Base-by-base conservation (phyloP, 1,140 invertebrate species). In the Drosophila erecta region DNA sequence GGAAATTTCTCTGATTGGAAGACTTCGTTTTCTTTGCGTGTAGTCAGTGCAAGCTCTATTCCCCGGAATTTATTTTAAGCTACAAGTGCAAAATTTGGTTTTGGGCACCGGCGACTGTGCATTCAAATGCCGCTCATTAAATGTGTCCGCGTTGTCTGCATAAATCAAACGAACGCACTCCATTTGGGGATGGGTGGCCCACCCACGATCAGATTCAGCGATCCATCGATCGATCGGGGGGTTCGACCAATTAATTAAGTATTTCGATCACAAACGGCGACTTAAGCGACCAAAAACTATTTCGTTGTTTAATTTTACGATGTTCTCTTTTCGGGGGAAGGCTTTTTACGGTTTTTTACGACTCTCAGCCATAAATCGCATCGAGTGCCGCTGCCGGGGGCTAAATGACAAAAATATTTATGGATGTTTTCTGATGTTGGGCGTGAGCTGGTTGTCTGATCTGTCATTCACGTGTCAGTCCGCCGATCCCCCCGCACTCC, bases 391-490 rank as follows among this genome's bases (percentile, higher is more conserved):
- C 58, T 53, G 46, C 59, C 54, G 35, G 59, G 46, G 51, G 61
- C 58, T 74, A 86, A 67, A 87, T 75, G 83, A 87, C 84, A 83
- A 87, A 87, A 89, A 87, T 87, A 87, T 87, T 87, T 87, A 87
- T 89, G 79, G 83, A 87, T 83, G 79, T 79, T 79, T 83, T 76
- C 59, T 69, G 56, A 73, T 81, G 73, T 57, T 81, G 81, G 65
- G 56, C 81, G 81, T 87, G 84, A 83, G 70, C 41, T 79, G 83
- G 51, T 69, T 87, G 46, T 75, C 49, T 72, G 81, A 89, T 89
- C 81, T 75, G 40, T 74, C 78, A 86, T 55, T 70, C 74, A 73
- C 56, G 43, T 70, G 56, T 59, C 73, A 38, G 14, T 20, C 38
- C 65, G 57, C 49, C 70, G 20, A 7, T 2, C 46, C 14, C 38